Evolutionary conservation across 92 coral and sea anemone species (phyloP), one percentile per base, ranked within the genome.

Genomic region (Umimayanthus kanabou): DNA sequence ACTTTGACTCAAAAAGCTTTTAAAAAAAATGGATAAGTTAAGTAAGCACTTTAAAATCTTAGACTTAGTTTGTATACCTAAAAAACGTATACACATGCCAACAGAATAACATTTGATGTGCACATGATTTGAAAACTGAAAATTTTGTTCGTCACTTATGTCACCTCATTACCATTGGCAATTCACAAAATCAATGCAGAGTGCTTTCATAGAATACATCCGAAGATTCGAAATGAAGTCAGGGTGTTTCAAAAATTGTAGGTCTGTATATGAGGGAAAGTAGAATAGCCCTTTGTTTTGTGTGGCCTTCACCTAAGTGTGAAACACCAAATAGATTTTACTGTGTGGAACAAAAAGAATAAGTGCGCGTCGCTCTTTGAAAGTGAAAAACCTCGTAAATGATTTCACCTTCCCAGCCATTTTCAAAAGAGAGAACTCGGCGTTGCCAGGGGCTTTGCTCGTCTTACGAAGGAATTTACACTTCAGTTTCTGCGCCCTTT

Each of bases 361-460:
- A 66, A n/a, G 13, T 53, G 69, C 67, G 78, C 43, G 87, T 23
- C 39, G 67, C 77, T 71, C 43, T 69, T 50, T 78, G 64, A 69
- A 25, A 69, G 28, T 5, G 25, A 2, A 25, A 50, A 79, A 49
- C 15, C 50, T 50, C 26, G 39, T 30, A 49, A 78, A 78, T 49
- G 64, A 9, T 23, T 23, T 71, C 57, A 28, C 39, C 45, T 39
- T 33, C 40, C 28, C 66, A 72, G 64, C 65, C 53, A 70, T 70
- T 43, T 83, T 49, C 15, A 65, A 23, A 82, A 13, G 18, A 53
- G 58, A 37, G 49, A 47, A 40, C 28, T 18, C 6, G 20, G 6
- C 22, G 87, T 83, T 83, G 87, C 65, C 43, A 69, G 10, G 87
- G 87, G 87, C 45, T 83, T 29, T 83, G 28, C 26, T 26, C 65